These are phyloP conservation scores for Dysidea cf. avara DNA, from an alignment of 37 sponge, comb jelly and placozoan genomes.

Conservation along the genomic window DNA sequence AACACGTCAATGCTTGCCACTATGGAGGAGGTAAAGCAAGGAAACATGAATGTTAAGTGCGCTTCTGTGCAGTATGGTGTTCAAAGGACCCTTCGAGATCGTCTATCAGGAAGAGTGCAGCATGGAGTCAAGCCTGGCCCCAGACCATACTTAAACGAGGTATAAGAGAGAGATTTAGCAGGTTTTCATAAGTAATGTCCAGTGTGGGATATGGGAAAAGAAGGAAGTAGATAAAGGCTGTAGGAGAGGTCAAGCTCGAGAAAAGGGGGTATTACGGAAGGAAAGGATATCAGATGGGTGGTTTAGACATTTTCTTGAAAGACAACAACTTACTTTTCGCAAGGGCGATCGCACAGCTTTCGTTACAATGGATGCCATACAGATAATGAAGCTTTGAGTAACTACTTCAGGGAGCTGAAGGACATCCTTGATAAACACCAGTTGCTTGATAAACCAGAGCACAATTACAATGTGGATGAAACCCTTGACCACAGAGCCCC, in stretches of 20 bases:
- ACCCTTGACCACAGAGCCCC: too few relatives aligned
- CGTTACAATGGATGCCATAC: too few relatives aligned
- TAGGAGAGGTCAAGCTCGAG: conserved; percentile 1
- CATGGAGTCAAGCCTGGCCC: conserved; percentile 23
- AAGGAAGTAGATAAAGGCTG: not conserved
- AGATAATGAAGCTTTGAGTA: too few relatives aligned
- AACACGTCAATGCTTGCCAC: conserved; percentile 16
- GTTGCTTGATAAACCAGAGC: too few relatives aligned
- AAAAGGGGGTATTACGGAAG: not conserved
- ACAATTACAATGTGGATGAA: too few relatives aligned
- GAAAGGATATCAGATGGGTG: conserved; percentile 6
- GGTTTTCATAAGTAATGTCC: not conserved
- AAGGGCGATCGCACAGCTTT: conserved; percentile 9
- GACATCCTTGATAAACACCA: too few relatives aligned
- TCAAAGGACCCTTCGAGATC: conserved; percentile 3
- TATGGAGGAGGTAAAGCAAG: not conserved
- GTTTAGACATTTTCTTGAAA: conserved; percentile 8
- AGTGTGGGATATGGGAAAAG: conserved; percentile 8
- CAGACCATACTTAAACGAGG: not conserved
- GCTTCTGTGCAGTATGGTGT: too few relatives aligned
- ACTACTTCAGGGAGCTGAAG: too few relatives aligned
- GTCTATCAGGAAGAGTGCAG: not conserved
- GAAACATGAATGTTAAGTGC: not conserved
- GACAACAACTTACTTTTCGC: conserved; percentile 5
- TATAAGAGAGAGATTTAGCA: not conserved